Evolutionary conservation across 2,797 vertebrate species (phyloP), one percentile per base, ranked within the genome.

Genomic region (Myripristis jacobus): DNA sequence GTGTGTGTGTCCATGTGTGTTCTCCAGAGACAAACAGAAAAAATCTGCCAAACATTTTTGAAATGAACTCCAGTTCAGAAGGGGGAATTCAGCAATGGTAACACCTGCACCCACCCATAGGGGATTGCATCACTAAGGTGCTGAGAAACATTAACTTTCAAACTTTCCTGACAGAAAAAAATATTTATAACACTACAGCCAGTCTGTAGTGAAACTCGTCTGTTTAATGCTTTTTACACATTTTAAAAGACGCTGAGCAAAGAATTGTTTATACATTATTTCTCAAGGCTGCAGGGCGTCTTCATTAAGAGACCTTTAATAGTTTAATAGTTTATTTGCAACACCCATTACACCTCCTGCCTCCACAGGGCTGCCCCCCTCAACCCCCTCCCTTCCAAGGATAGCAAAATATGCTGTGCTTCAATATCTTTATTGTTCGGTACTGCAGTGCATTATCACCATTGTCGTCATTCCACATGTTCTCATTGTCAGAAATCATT

Each of bases 341-440:
- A 67, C 65, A 74, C 51, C 66, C 75, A 63, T 68, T 25, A 59
- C 41, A 55, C 25, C 8, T 25, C 27, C 58, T 46, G 56, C 36
- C 48, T 70, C 46, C 10, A 4, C 31, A 44, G 16, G 9, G 2
- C 36, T 27, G 24, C 52, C n/a, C 43, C n/a, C 36, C 6, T 16
- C 18, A 12, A 41, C 46, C 53, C 21, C 65, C 48, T 60, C 16
- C 19, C 66, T 52, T 51, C 65, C 60, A 89, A 87, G 82, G 77
- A 91, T 50, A 46, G 41, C 63, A 81, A 81, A 74, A 77, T 55
- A 21, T 19, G 54, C 56, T 82, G 84, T 94, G 93, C 92, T 93
- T 93, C 80, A 93, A 88, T 90, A 83, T 92, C 83, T 92, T 94
- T 94, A 94, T 94, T 91, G 90, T 92, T 92, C 84, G 91, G 48